These are phyloP conservation scores for Andricus grossulariae DNA, from an alignment of 1,140 invertebrate species.

Conservation along the genomic window DNA sequence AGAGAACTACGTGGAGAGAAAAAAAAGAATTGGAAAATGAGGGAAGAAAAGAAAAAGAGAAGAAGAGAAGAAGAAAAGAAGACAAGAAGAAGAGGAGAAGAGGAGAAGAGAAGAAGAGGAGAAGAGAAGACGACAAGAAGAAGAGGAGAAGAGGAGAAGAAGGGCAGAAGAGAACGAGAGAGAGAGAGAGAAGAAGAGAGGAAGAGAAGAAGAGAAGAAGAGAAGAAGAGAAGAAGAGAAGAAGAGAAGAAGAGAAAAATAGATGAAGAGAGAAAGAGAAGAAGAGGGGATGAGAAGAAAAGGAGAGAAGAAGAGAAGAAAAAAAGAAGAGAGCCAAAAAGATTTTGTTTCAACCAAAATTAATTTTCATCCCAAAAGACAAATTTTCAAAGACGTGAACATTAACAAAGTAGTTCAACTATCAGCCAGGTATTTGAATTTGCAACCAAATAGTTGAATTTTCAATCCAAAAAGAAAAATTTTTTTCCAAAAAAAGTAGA, in stretches of 20 bases:
- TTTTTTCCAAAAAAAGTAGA: too few relatives aligned
- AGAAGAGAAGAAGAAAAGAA: slow-evolving; percentile 42
- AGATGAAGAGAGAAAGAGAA: neutral
- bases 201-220: slow-evolving; percentile 39
- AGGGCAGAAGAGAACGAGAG: slow-evolving; percentile 40
- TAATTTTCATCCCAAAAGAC: too few relatives aligned
- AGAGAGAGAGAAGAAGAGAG: neutral
- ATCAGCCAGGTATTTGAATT: too few relatives aligned
- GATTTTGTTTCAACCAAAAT: too few relatives aligned
- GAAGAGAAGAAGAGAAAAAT: slow-evolving; percentile 38
- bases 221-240: slow-evolving; percentile 43
- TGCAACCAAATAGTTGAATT: too few relatives aligned
- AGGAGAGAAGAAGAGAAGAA: slow-evolving; percentile 43
- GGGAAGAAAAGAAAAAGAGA: slow-evolving; percentile 35
- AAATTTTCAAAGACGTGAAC: too few relatives aligned
- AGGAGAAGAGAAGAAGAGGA: slow-evolving; percentile 44
- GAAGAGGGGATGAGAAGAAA: slow-evolving; percentile 53
- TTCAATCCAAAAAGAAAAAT: too few relatives aligned
- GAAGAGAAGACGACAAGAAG: slow-evolving; percentile 32
- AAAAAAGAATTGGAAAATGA: neutral
- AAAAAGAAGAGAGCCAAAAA: slow-evolving; percentile 34
- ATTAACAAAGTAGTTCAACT: too few relatives aligned
- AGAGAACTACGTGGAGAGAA: slow-evolving; percentile 26
- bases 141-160: slow-evolving; percentile 46
- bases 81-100: slow-evolving; percentile 30